phyloP scores from a whole-genome alignment of 2,113 vertebrate species.

The Spea multiplicata region DNA sequence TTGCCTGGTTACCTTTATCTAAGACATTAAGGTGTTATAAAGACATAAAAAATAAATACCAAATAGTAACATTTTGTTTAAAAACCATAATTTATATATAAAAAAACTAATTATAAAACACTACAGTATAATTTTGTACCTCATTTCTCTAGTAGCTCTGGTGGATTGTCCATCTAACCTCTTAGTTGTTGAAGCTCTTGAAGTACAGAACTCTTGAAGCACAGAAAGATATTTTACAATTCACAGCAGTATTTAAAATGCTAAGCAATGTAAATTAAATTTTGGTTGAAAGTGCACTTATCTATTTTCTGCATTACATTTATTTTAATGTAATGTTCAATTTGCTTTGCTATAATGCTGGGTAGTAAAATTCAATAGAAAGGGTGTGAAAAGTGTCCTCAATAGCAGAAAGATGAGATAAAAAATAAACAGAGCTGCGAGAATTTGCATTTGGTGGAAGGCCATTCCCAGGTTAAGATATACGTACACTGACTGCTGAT shows the following conservation, averaged over 20 bases:
- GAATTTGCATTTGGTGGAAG: constrained; percentile 16
- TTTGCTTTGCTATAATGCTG: constrained; percentile 10
- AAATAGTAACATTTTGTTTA: too few relatives aligned
- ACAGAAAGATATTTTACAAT: background rate
- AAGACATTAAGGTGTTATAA: too few relatives aligned
- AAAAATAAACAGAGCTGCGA: constrained; percentile 15
- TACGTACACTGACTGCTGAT: constrained; percentile 35
- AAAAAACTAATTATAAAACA: too few relatives aligned
- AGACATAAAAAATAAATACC: too few relatives aligned
- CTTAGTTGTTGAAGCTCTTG: too few relatives aligned
- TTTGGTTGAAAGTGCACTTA: constrained; percentile 1
- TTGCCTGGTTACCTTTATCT: too few relatives aligned
- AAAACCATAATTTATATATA: too few relatives aligned
- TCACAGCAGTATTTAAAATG: background rate
- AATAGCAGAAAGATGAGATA: background rate
- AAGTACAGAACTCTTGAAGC: too few relatives aligned
- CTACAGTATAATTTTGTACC: too few relatives aligned
- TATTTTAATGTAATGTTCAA: constrained; percentile 2
- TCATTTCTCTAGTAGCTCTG: too few relatives aligned
- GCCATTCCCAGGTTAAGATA: constrained; percentile 30
- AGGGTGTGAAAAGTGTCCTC: background rate
- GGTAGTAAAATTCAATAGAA: constrained; percentile 9
- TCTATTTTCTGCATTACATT: constrained; percentile 6
- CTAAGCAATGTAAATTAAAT: constrained; percentile 5
- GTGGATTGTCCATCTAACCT: too few relatives aligned